Conservation (phyloP, 92 coral and sea anemone species). For the Heliopora coerulea region DNA sequence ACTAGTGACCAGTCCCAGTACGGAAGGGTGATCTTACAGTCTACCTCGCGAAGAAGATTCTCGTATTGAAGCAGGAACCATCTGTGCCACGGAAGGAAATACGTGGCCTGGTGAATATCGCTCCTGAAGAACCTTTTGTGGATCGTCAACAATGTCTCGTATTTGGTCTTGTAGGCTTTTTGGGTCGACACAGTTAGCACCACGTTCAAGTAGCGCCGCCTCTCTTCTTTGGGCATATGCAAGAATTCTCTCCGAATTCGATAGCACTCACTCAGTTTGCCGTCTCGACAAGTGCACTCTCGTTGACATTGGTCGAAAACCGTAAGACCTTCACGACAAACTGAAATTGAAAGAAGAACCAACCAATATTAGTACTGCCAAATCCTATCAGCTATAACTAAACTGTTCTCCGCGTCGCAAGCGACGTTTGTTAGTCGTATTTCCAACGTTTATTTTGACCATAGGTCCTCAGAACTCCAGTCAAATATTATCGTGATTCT, state of each 20-base stretch:
- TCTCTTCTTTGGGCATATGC: conserved; percentile 17
- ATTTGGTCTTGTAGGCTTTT: conserved; percentile 12
- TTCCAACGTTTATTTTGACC: too few species aligned
- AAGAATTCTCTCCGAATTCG: conserved; percentile 28
- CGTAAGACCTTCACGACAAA: conserved; percentile 2
- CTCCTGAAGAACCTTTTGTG: conserved; percentile 35
- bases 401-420: too few species aligned
- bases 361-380: not conserved
- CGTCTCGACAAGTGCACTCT: conserved; percentile 24
- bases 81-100: conserved; percentile 89
- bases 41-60: conserved; percentile 68
- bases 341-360: not conserved
- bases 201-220: conserved; percentile 19
- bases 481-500: too few species aligned
- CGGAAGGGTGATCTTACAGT: conserved; percentile 72
- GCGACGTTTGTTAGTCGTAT: too few species aligned
- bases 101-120: conserved; percentile 56
- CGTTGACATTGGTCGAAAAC: conserved; percentile 21
- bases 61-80: conserved; percentile 76
- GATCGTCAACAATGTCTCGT: conserved; percentile 8
- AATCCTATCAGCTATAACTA: too few species aligned
- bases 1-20: conserved; percentile 76
- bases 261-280: conserved; percentile 23
- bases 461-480: too few species aligned
- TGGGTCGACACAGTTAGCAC: conserved; percentile 22